phyloP scores from a whole-genome alignment of 2,797 vertebrate genomes.

The Gambusia yucatana region DNA sequence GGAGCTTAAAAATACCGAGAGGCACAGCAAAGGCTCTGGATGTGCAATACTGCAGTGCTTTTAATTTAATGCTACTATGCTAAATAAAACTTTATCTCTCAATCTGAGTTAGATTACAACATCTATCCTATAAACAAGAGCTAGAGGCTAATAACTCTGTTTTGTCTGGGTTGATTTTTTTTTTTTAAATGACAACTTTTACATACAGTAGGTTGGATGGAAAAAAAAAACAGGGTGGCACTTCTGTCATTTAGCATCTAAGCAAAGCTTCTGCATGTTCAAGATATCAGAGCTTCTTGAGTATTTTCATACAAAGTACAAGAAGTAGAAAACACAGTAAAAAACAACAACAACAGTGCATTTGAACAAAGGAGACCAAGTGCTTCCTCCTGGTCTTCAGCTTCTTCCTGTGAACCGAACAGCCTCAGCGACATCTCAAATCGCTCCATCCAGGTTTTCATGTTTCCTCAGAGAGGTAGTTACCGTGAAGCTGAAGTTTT shows the following conservation, averaged over 20 bases:
- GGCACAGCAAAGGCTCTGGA: slow-evolving; percentile 9
- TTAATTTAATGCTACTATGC: slow-evolving; percentile 45
- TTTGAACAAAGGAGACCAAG: slow-evolving; percentile 28
- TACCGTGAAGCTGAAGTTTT: slow-evolving; percentile 7
- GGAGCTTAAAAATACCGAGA: slow-evolving; percentile 30
- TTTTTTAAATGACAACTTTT: neutral
- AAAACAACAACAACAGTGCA: slow-evolving; percentile 27
- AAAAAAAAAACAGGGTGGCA: slow-evolving; percentile 29
- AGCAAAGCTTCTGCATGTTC: slow-evolving; percentile 50
- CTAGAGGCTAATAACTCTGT: neutral
- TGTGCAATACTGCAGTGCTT: slow-evolving; percentile 66
- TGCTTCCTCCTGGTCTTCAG: slow-evolving; percentile 13
- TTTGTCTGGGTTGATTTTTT: slow-evolving; percentile 4
- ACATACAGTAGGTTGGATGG: slow-evolving; percentile 1
- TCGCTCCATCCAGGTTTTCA: neutral
- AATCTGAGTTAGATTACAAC: slow-evolving; percentile 40
- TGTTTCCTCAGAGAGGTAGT: neutral
- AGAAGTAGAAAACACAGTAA: slow-evolving; percentile 37
- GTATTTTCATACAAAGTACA: slow-evolving; percentile 39
- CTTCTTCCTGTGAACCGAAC: neutral
- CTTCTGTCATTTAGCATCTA: slow-evolving; percentile 55
- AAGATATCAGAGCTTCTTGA: slow-evolving; percentile 47
- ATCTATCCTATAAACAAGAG: slow-evolving; percentile 25
- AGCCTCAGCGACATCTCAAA: neutral
- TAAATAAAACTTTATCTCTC: slow-evolving; percentile 50